Evolutionary conservation across 2,888 invertebrate species (phyloP).

Genomic region (Doris montereyensis): DNA sequence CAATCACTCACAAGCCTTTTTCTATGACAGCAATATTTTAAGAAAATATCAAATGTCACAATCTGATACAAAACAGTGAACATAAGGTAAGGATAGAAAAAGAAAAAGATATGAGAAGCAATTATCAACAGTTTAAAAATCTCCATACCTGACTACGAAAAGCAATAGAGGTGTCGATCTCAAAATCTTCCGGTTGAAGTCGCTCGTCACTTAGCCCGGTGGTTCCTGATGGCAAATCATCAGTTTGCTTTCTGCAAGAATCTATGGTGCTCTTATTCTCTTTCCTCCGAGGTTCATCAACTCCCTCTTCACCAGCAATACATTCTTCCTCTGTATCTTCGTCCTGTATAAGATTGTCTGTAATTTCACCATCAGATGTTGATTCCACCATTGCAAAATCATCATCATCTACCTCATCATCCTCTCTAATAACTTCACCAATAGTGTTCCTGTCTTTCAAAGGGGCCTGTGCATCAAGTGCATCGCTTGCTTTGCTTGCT

Average conservation of each 20-base stretch:
- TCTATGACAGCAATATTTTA: no score
- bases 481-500: no score
- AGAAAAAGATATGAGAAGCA: no score
- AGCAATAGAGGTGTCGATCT: not conserved
- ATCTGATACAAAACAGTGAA: no score
- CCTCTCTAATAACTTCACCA: not conserved
- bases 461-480: no score
- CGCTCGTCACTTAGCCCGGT: not conserved
- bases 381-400: not conserved
- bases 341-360: not conserved
- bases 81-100: no score
- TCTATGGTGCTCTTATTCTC: not conserved
- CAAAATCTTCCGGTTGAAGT: slow-evolving; percentile 34
- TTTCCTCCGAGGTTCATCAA: not conserved
- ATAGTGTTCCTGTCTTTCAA: not conserved
- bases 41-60: no score
- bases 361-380: not conserved
- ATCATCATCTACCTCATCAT: not conserved
- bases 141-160: no score
- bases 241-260: not conserved
- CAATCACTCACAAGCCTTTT: no score
- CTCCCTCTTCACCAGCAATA: not conserved
- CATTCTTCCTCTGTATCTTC: not conserved
- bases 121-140: no score
- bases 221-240: not conserved